Conservation (phyloP, 2,888 invertebrate species). For the Melanotus villosus region DNA sequence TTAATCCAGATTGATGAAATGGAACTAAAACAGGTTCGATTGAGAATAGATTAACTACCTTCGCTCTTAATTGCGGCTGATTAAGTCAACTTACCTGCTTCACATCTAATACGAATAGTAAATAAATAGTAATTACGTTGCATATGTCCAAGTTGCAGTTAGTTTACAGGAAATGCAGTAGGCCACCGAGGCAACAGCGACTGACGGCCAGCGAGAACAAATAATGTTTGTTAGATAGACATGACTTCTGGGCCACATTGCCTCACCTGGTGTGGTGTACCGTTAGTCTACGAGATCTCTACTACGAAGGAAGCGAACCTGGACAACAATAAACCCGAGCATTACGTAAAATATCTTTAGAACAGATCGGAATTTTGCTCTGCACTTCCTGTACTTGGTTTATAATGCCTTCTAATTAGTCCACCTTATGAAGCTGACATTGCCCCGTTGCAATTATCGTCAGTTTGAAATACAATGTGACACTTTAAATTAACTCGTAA, state of each 20-base stretch:
- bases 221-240: conserved; percentile 14
- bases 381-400: neutral
- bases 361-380: conserved; percentile 8
- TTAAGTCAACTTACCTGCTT: conserved; percentile 24
- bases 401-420: conserved; percentile 11
- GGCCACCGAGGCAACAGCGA: conserved; percentile 25
- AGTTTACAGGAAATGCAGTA: conserved; percentile 21
- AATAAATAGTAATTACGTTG: conserved; percentile 29
- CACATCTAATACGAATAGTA: conserved; percentile 11
- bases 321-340: neutral
- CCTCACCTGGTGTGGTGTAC: conserved; percentile 29
- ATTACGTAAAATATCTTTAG: conserved; percentile 10
- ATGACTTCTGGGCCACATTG: conserved; percentile 20
- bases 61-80: conserved; percentile 29
- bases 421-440: neutral
- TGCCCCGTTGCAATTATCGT: neutral
- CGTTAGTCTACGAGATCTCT: conserved; percentile 21
- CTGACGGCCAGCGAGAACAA: conserved; percentile 5
- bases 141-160: conserved; percentile 31
- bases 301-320: conserved; percentile 8
- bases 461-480: neutral
- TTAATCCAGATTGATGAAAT: conserved; percentile 21
- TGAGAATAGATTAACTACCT: conserved; percentile 27
- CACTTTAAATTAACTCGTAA: neutral
- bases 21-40: conserved; percentile 31